A percentile compares a stretch with the other conserved stretches of the same genome.
Conservation (phyloP, 1,140 invertebrate species). For the Contarinia nasturtii region DNA sequence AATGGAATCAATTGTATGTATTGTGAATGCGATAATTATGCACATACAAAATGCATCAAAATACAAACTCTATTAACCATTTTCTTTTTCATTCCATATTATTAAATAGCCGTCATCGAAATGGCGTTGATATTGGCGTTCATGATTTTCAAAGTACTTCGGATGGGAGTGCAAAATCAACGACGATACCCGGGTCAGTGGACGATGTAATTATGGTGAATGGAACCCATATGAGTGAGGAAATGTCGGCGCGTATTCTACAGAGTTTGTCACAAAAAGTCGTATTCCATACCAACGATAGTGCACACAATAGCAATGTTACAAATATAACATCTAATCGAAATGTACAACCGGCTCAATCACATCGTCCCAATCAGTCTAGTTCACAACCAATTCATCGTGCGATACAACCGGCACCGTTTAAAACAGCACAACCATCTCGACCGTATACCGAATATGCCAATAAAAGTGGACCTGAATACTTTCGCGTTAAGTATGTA, state of each 20-base stretch:
- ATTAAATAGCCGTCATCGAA: too few species aligned
- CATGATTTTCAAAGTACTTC: too few species aligned
- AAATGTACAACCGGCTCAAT: constrained; percentile 8
- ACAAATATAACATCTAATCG: constrained; percentile 15
- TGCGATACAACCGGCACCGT: constrained; percentile 2
- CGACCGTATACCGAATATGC: constrained; percentile 9
- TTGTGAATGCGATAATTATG: too few species aligned
- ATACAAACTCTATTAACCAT: too few species aligned
- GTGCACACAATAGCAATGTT: constrained; percentile 14
- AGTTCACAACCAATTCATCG: not conserved
- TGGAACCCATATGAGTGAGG: constrained; percentile 23
- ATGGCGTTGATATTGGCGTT: too few species aligned
- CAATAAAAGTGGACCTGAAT: constrained; percentile 8
- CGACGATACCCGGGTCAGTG: constrained; percentile 4
- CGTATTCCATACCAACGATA: constrained; percentile 13
- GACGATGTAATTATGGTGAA: constrained; percentile 19
- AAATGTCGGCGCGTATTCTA: constrained; percentile 18
- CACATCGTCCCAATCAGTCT: constrained; percentile 10
- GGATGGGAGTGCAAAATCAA: not conserved
- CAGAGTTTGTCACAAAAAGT: constrained; percentile 23
- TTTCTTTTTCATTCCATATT: too few species aligned
- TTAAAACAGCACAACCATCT: constrained; percentile 8
- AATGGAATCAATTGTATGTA: too few species aligned
- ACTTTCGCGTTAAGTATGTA: constrained; percentile 8
- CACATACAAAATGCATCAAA: too few species aligned